phyloP scores from a whole-genome alignment of 2,888 invertebrate genomes.

The Colletes collaris region DNA sequence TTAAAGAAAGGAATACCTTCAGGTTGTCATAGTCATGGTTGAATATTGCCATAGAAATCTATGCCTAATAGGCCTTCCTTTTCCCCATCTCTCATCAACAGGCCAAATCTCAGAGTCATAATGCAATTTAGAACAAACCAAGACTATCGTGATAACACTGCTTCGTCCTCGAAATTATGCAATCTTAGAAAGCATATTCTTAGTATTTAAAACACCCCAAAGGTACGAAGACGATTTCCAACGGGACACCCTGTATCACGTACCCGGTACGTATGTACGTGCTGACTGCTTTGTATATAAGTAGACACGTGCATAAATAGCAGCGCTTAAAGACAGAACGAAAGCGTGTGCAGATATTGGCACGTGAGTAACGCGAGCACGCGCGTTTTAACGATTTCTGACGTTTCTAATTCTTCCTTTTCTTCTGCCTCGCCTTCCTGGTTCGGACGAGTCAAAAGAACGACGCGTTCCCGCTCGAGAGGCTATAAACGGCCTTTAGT shows the following conservation, averaged over 20 bases:
- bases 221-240: too few relatives aligned
- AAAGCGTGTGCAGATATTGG: constrained; percentile 15
- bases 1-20: too few relatives aligned
- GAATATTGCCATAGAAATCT: too few relatives aligned
- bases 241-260: constrained; percentile 41
- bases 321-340: background rate
- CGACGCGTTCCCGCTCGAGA: constrained; percentile 18
- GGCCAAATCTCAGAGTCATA: too few relatives aligned
- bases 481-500: constrained; percentile 47
- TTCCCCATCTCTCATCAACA: too few relatives aligned
- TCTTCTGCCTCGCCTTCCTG: constrained; percentile 37
- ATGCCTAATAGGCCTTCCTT: too few relatives aligned
- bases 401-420: constrained; percentile 18
- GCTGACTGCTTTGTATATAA: constrained; percentile 48
- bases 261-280: constrained; percentile 56
- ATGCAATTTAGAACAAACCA: too few relatives aligned
- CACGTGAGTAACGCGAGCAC: constrained; percentile 51
- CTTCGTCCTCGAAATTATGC: too few relatives aligned
- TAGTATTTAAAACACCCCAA: too few relatives aligned
- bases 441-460: constrained; percentile 25
- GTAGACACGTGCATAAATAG: constrained; percentile 61
- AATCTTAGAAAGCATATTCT: too few relatives aligned
- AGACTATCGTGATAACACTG: too few relatives aligned
- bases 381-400: constrained; percentile 57
- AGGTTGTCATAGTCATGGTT: too few relatives aligned